Conservation (phyloP, 2,888 invertebrate genomes). For the Mesorhabditis sp. region DNA sequence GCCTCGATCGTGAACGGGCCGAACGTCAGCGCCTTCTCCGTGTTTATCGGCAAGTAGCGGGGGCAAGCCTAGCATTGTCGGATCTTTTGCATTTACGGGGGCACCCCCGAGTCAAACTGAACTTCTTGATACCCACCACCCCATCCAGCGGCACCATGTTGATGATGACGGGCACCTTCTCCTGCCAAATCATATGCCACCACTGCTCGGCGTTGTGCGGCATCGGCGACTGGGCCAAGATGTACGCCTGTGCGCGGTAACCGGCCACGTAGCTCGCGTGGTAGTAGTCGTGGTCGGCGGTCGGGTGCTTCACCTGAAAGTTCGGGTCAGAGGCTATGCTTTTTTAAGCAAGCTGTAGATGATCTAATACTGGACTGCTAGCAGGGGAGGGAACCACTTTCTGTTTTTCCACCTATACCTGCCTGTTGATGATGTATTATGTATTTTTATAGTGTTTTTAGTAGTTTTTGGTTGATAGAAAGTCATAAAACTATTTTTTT, state of each 20-base stretch:
- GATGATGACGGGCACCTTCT: background rate
- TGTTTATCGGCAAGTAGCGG: slow-evolving; percentile 23
- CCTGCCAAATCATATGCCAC: slow-evolving; percentile 2
- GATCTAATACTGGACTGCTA: no score
- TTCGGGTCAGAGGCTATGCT: background rate
- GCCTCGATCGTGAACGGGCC: slow-evolving; percentile 17
- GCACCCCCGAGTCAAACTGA: no score
- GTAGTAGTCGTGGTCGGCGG: slow-evolving; percentile 5
- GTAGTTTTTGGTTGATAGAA: no score
- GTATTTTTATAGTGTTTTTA: no score
- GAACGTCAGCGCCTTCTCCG: slow-evolving; percentile 15
- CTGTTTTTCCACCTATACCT: no score
- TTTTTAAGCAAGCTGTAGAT: no score
- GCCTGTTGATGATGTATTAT: no score
- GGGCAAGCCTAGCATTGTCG: background rate
- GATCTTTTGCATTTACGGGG: no score
- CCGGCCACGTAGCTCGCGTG: slow-evolving; percentile 1
- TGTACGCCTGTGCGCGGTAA: background rate
- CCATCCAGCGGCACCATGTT: background rate
- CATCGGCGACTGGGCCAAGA: background rate
- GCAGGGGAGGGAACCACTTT: no score
- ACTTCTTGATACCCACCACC: no score
- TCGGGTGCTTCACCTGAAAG: slow-evolving; percentile 4
- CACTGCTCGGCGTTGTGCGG: slow-evolving; percentile 2
- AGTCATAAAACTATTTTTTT: no score